Base-by-base conservation (phyloP, 2,888 invertebrate species). In the Cataglyphis cursor region DNA sequence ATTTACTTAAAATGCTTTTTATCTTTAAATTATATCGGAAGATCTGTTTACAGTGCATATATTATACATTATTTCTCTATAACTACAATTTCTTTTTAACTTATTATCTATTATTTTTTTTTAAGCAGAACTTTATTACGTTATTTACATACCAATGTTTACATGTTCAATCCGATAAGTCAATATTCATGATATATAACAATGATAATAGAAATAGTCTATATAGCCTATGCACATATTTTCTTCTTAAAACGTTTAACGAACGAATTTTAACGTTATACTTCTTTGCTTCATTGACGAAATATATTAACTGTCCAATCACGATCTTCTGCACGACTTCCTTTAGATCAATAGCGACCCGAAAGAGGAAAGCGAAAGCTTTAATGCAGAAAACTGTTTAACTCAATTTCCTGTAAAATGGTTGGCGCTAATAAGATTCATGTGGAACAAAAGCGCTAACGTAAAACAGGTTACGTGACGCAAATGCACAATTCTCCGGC, bases 391-490 rank as follows among this genome's bases (percentile, higher is more conserved):
- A 91, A 91, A 91, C 90, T 90, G 85, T 87, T 92, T 92, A 93
- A 93, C 92, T 92, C 92, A 88, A 93, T 93, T 91, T 88, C 82
- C 87, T 85, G 87, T 89, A 92, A 93, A 93, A 92, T 90, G 90
- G 90, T 89, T 90, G 89, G 89, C 90, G 91, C 88, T 93, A 93
- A 93, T 93, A 93, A 93, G 92, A 93, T 92, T 93, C 92, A 90
- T 88, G 87, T 88, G 84, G 91, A 91, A 93, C 93, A 92, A 92
- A 93, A 93, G 93, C 90, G 90, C 86, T 89, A 86, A 91, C 92
- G 91, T 92, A 93, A 93, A 93, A 93, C 92, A 92, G 89, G 91
- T 93, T 93, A 93, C 93, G 93, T 93, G 93, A 93, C 92, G 91
- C 91, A 92, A 92, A 93, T 93, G 90, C 92, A 89, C 91, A 91